Percentiles rank a stretch among this genome's conserved stretches.
These are phyloP conservation scores for Ladona fulva DNA, from an alignment of 1,140 invertebrate genomes.

Conservation along the genomic window DNA sequence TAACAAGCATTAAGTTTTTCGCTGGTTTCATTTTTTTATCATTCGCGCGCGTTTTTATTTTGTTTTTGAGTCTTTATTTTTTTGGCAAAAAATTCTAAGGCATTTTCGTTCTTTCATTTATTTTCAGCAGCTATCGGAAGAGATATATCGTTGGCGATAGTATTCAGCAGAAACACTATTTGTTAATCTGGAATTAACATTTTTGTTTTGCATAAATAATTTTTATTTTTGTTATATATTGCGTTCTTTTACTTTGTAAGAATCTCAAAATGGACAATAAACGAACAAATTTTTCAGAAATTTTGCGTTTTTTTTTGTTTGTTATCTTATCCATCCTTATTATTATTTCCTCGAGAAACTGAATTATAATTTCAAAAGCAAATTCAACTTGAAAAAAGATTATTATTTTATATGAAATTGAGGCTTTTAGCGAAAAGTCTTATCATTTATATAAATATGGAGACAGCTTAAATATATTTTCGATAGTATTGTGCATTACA, in stretches of 20 bases:
- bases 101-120: not conserved
- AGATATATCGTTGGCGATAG: constrained; percentile 4
- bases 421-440: too few relatives aligned
- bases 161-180: not conserved
- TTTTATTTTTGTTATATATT: constrained; percentile 11
- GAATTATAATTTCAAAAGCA: not conserved
- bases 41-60: not conserved
- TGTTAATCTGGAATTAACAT: constrained; percentile 3
- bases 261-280: constrained; percentile 1
- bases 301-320: not conserved
- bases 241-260: constrained; percentile 6
- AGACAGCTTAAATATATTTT: too few relatives aligned
- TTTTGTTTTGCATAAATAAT: constrained; percentile 11
- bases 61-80: not conserved
- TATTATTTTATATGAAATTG: too few relatives aligned
- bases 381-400: too few relatives aligned
- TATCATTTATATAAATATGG: too few relatives aligned
- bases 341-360: not conserved
- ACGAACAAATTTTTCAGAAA: not conserved
- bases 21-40: not conserved
- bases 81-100: constrained; percentile 1
- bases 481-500: too few relatives aligned
- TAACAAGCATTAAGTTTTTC: too few relatives aligned
- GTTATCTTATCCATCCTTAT: not conserved
- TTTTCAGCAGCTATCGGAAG: constrained; percentile 1